Evolutionary conservation across 2,113 vertebrate genomes (phyloP).

Genomic region (Colossoma macropomum): DNA sequence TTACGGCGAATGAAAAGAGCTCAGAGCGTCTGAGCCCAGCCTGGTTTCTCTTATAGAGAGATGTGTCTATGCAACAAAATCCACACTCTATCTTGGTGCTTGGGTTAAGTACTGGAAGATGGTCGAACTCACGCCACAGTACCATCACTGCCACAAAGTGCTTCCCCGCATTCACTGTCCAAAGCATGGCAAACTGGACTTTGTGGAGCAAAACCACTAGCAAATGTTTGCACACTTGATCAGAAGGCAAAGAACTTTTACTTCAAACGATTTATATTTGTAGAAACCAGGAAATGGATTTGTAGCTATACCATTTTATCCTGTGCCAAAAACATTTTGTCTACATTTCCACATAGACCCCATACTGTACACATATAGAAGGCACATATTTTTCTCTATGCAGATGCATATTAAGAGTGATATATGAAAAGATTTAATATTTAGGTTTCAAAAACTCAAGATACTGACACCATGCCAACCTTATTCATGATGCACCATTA

Average conservation of each 20-base stretch:
- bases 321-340: too few species aligned
- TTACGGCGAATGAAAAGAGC: slow-evolving; percentile 82
- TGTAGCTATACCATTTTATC: too few species aligned
- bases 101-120: slow-evolving; percentile 53
- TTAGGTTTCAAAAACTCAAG: not conserved
- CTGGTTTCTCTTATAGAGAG: slow-evolving; percentile 86
- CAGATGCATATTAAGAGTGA: not conserved
- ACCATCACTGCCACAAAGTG: not conserved
- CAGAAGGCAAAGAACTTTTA: slow-evolving; percentile 51
- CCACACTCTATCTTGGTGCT: slow-evolving; percentile 41
- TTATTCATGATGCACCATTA: not conserved
- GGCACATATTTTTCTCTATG: slow-evolving; percentile 34
- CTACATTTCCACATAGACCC: too few species aligned
- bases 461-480: too few species aligned
- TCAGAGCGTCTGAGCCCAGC: slow-evolving; percentile 57
- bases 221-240: slow-evolving; percentile 67
- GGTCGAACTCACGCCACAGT: slow-evolving; percentile 11
- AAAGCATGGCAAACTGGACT: slow-evolving; percentile 50
- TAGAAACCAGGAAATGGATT: not conserved
- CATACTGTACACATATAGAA: not conserved
- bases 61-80: slow-evolving; percentile 40
- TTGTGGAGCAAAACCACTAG: slow-evolving; percentile 55
- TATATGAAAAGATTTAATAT: not conserved
- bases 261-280: slow-evolving; percentile 57
- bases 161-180: slow-evolving; percentile 27